Conservation (phyloP, 1,140 invertebrate species). For the Mactra quadrangularis region DNA sequence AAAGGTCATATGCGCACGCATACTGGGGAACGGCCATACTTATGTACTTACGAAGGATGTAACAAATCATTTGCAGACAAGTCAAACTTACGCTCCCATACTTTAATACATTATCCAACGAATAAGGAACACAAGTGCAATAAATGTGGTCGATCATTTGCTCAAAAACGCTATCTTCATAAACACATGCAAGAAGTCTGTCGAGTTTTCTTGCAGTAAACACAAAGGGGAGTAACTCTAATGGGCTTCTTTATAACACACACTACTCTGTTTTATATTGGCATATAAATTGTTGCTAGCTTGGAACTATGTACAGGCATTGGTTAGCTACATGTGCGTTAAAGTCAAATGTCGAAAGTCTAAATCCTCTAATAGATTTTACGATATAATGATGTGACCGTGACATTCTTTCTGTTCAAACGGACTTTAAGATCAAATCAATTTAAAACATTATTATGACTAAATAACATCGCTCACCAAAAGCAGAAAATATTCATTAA, state of each 20-base stretch:
- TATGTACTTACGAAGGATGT: constrained; percentile 96
- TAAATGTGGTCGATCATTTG: constrained; percentile 92
- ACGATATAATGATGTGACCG: too few species aligned
- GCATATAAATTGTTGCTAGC: background rate
- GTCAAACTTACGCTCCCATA: constrained; percentile 98
- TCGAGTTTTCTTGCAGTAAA: constrained; percentile 42
- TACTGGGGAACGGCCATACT: constrained; percentile 98
- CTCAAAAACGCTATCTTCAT: constrained; percentile 89
- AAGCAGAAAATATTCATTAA: too few species aligned
- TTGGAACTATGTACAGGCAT: background rate
- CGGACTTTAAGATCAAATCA: too few species aligned
- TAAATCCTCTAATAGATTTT: too few species aligned
- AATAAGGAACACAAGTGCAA: constrained; percentile 96
- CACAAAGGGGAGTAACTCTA: constrained; percentile 6
- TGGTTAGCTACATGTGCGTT: too few species aligned
- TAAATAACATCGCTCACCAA: too few species aligned
- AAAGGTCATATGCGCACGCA: constrained; percentile 98
- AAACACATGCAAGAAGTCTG: constrained; percentile 90
- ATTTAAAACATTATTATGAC: too few species aligned
- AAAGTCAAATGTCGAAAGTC: too few species aligned
- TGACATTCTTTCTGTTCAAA: too few species aligned
- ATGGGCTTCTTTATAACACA: background rate
- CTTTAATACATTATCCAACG: constrained; percentile 98
- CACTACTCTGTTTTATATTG: too few species aligned
- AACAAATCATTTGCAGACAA: constrained; percentile 90